Conservation (phyloP, 2,797 vertebrate species). For the Bufotes viridis region DNA sequence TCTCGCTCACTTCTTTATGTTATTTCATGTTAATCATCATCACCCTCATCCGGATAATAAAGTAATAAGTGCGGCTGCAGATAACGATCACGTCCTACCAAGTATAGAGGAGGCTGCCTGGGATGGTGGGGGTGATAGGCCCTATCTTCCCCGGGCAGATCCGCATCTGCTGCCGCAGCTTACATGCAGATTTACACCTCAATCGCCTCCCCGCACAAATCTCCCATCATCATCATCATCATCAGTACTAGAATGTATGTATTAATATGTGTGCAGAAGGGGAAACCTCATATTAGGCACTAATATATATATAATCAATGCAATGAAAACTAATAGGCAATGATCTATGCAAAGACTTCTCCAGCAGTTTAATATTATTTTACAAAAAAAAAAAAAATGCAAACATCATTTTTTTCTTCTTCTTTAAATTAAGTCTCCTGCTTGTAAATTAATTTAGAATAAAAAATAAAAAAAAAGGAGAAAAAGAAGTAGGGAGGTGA, state of each 20-base stretch:
- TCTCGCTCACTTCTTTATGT: conserved; percentile 77
- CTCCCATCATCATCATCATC: conserved; percentile 58
- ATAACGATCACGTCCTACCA: conserved; percentile 72
- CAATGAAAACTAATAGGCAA: background rate
- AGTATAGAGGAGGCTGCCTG: conserved; percentile 62
- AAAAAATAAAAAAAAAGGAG: background rate
- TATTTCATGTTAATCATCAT: conserved; percentile 85
- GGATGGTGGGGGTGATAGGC: conserved; percentile 75
- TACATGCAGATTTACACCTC: conserved; percentile 80
- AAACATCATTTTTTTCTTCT: conserved; percentile 38
- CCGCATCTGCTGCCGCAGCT: conserved; percentile 75
- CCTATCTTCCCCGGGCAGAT: conserved; percentile 80
- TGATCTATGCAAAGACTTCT: conserved; percentile 25
- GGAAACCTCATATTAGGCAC: background rate
- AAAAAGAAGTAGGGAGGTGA: background rate
- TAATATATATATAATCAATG: background rate
- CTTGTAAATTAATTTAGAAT: conserved; percentile 34
- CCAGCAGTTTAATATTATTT: conserved; percentile 49
- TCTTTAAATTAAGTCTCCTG: conserved; percentile 48
- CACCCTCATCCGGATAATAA: conserved; percentile 79
- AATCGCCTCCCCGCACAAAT: conserved; percentile 74
- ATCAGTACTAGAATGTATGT: background rate
- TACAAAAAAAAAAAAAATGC: conserved; percentile 42
- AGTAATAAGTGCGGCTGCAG: conserved; percentile 72
- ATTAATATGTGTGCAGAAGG: background rate